These are phyloP conservation scores for Anarsia innoxiella DNA, from an alignment of 2,888 invertebrate genomes.

Conservation along the genomic window DNA sequence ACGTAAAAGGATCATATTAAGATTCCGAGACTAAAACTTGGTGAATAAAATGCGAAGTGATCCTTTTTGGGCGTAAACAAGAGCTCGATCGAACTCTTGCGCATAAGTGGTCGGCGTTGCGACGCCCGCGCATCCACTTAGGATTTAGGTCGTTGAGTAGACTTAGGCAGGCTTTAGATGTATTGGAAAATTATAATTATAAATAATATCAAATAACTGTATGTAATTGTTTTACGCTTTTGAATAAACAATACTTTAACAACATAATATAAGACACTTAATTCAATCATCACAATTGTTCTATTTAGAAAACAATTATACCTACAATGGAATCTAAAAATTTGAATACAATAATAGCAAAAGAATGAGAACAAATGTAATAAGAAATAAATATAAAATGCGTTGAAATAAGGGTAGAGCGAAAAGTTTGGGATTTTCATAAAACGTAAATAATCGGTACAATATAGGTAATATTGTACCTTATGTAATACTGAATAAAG, in stretches of 20 bases:
- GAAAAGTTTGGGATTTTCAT: neutral
- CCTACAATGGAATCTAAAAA: neutral
- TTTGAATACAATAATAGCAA: neutral
- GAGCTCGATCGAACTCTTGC: neutral
- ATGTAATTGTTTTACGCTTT: neutral
- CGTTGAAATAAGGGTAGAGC: neutral
- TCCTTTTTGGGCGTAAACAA: neutral
- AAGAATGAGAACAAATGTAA: too few species aligned
- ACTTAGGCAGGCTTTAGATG: neutral
- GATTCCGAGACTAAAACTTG: neutral
- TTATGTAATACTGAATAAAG: too few species aligned
- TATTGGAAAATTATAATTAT: neutral
- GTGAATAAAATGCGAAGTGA: neutral
- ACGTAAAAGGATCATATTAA: neutral
- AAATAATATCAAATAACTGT: neutral
- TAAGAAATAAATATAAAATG: too few species aligned
- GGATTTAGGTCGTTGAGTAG: conserved; percentile 41
- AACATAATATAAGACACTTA: neutral
- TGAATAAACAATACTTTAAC: neutral
- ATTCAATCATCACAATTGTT: neutral
- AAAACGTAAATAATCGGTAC: too few species aligned
- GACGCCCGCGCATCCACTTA: conserved; percentile 22
- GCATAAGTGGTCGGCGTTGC: conserved; percentile 8
- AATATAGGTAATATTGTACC: too few species aligned
- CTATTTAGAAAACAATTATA: neutral